Evolutionary conservation across 2,797 vertebrate species (phyloP), one percentile per base, ranked within the genome.

Genomic region (Lagocephalus sceleratus): DNA sequence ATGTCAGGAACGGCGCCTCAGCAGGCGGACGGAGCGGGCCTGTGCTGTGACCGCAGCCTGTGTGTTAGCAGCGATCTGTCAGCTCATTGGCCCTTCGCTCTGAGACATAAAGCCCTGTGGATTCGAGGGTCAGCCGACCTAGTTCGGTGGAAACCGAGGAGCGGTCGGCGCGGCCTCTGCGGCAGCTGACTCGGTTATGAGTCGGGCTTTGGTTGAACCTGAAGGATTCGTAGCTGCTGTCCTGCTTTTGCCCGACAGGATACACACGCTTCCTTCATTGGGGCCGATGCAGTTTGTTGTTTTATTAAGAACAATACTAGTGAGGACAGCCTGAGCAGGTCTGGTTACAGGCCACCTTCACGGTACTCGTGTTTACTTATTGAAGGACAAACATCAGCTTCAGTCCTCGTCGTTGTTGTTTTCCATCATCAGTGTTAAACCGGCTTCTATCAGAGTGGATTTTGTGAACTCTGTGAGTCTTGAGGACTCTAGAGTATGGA

Each of bases 101-200:
- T 11, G 26, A 32, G 54, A 9, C 7, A 51, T 42, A 58, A 68
- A 20, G 41, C 52, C 49, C 48, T 29, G 51, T 47, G 52, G 64
- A 71, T 58, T 40, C 57, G 44, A 64, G 60, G 0, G 20, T 54
- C 72, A 43, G 41, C 78, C 67, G 62, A 53, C 76, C 77, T 64
- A 75, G 23, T 25, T 7, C 23, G 23, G 23, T 25, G 4, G 4
- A 25, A 63, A 58, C 45, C 29, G 52, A 62, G 64, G 25, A 52
- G 48, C 54, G 20, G 71, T 73, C 70, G 56, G 68, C 75, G 32
- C 29, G 53, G 39, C 66, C 66, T 58, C 43, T 48, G 69, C 61
- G 65, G 71, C 61, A 68, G 66, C 67, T 72, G 73, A 80, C 79
- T 82, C 57, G 75, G 63, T 83, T 77, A 77, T 79, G 66, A 77